Base-by-base conservation (phyloP, 2,888 invertebrate genomes). In the Pseudococcus longispinus region DNA sequence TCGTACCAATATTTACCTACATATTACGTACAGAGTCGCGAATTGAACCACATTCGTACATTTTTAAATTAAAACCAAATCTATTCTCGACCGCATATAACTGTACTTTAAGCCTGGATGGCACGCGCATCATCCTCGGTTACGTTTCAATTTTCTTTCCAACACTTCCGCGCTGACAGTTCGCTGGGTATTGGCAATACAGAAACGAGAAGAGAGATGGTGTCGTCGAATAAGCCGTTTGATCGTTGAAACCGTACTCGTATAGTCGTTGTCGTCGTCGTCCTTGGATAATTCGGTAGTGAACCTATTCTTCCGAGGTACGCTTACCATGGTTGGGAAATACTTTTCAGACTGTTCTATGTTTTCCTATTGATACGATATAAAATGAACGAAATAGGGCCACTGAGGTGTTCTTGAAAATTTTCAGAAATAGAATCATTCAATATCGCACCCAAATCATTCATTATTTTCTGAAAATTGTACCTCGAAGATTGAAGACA, bases 41-140 rank as follows among this genome's bases (percentile, higher is more conserved):
- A 60, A 70, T 70, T 29, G 18, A 70, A 70, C 70, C 70, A 70
- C 70, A 70, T 20, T 70, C 18, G 70, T 70, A 70, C 70, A 70
- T 70, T 70, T 70, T 70, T 70, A 70, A 70, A 70, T 70, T 70
- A 70, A 70, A 70, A 70, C 29, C 70, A 70, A 70, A 70, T 70
- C 70, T 70, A 70, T 70, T 70, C 60, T 70, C 70, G 29, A 70
- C 70, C 70, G 70, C 70, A 70, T 3, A 70, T 70, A 70, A 70
- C 70, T 15, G 70, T 70, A 70, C 29, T 70, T 70, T 70, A 18
- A 15, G 70, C 70, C 32, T 70, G 29, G 70, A 70, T 70, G 70
- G 70, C 70, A 70, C 70, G 70, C 70, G 70, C 29, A 70, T 70
- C 70, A 29, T 70, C 18, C 70, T 70, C 70, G 29, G 18, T 70